A percentile compares a stretch with the other conserved stretches of the same genome.
These are phyloP conservation scores for Drosophila bocki DNA, from an alignment of 1,140 invertebrate species.

Conservation along the genomic window DNA sequence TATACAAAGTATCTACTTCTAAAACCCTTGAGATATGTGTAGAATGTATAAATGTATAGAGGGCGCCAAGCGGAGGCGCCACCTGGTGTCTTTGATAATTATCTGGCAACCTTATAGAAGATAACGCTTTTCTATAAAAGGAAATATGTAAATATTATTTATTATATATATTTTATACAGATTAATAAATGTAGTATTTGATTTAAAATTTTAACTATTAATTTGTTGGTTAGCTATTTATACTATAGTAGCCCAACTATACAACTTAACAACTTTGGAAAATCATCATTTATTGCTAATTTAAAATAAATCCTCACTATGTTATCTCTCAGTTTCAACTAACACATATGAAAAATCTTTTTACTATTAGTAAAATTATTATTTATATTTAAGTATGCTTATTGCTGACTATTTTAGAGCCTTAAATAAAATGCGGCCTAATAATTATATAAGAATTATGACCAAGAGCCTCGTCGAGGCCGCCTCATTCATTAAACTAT, in stretches of 20 bases:
- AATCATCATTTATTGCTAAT: no score
- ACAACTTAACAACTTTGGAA: no score
- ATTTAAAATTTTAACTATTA: background rate
- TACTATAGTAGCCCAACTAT: background rate
- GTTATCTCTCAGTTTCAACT: background rate
- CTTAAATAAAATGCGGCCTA: background rate
- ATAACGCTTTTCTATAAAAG: background rate
- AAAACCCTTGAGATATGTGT: constrained; percentile 6
- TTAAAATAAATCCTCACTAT: no score
- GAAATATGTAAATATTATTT: background rate
- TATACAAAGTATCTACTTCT: constrained; percentile 1
- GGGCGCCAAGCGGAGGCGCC: constrained; percentile 9
- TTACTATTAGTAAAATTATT: background rate
- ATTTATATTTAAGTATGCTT: background rate
- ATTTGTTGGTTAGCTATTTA: background rate
- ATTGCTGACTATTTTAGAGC: background rate
- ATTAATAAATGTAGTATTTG: background rate
- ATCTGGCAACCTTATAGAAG: constrained; percentile 2
- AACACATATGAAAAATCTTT: background rate
- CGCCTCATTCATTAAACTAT: constrained; percentile 24
- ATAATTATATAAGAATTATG: constrained; percentile 35
- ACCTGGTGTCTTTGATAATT: background rate
- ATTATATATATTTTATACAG: background rate
- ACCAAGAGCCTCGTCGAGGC: background rate
- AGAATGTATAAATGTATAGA: constrained; percentile 14